Evolutionary conservation across 2,888 invertebrate genomes (phyloP).

Genomic region (Leptura quadrifasciata): DNA sequence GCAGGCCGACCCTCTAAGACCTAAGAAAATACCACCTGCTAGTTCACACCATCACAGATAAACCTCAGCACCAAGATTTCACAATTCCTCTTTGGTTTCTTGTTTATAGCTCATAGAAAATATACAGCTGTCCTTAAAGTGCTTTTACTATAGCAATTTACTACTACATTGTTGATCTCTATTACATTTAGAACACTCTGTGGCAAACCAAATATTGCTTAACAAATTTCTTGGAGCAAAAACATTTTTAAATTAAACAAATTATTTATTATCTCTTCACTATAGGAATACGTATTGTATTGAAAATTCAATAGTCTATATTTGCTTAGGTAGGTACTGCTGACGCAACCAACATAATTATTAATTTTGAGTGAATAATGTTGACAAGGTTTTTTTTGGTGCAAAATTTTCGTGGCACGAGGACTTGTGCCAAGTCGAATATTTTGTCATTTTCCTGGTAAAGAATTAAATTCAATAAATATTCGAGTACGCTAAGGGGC

Average conservation of each 20-base stretch:
- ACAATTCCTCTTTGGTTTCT: slow-evolving; percentile 68
- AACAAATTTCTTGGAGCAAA: background rate
- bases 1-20: slow-evolving; percentile 59
- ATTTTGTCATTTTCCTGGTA: too few species aligned
- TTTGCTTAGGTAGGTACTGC: too few species aligned
- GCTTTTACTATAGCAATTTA: slow-evolving; percentile 18
- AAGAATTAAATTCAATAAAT: too few species aligned
- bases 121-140: slow-evolving; percentile 58
- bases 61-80: slow-evolving; percentile 72
- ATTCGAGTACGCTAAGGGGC: too few species aligned
- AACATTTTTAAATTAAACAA: background rate
- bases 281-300: too few species aligned
- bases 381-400: too few species aligned
- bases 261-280: too few species aligned
- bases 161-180: slow-evolving; percentile 24
- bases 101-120: slow-evolving; percentile 66
- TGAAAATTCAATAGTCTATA: too few species aligned
- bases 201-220: background rate
- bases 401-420: too few species aligned
- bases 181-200: background rate
- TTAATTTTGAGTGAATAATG: too few species aligned
- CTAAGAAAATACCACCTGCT: slow-evolving; percentile 69
- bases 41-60: slow-evolving; percentile 68
- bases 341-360: too few species aligned
- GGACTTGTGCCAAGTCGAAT: too few species aligned